phyloP scores from a whole-genome alignment of 1,140 invertebrate species.

The Centruroides vittatus region DNA sequence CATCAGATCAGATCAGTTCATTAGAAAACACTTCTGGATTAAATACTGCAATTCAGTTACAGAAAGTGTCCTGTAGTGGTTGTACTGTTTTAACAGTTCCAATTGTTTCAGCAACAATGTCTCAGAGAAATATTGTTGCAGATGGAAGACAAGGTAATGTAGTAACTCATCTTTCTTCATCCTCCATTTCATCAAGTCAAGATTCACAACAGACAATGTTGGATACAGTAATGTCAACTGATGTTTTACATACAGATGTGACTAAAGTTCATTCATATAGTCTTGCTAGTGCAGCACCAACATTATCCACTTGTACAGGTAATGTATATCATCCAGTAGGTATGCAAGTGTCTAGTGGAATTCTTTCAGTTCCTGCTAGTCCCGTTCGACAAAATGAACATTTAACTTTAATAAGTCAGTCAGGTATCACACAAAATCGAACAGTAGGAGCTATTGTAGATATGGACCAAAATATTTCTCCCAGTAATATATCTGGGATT shows the following conservation, averaged over 20 bases:
- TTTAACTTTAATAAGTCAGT: too few relatives aligned
- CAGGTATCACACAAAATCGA: too few relatives aligned
- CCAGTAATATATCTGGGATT: too few relatives aligned
- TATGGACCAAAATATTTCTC: too few relatives aligned
- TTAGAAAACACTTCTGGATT: background rate
- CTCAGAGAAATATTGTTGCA: background rate
- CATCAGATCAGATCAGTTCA: background rate
- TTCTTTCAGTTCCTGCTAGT: background rate
- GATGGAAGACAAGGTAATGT: background rate
- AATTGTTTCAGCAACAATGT: background rate
- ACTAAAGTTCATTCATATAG: conserved; percentile 14
- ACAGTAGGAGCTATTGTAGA: too few relatives aligned
- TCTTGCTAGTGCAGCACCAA: conserved; percentile 3
- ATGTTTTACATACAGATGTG: conserved; percentile 3
- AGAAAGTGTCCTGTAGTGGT: background rate
- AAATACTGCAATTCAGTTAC: background rate
- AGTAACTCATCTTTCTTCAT: background rate
- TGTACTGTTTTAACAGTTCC: background rate
- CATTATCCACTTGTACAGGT: background rate
- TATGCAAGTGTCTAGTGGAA: background rate
- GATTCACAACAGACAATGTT: background rate
- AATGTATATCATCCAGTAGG: background rate
- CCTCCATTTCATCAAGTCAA: background rate
- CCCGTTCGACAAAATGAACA: background rate
- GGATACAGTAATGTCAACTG: background rate